Evolutionary conservation across 2,113 vertebrate genomes (phyloP), one percentile per base, ranked within the genome.

Genomic region (Melanerpes formicivorus): DNA sequence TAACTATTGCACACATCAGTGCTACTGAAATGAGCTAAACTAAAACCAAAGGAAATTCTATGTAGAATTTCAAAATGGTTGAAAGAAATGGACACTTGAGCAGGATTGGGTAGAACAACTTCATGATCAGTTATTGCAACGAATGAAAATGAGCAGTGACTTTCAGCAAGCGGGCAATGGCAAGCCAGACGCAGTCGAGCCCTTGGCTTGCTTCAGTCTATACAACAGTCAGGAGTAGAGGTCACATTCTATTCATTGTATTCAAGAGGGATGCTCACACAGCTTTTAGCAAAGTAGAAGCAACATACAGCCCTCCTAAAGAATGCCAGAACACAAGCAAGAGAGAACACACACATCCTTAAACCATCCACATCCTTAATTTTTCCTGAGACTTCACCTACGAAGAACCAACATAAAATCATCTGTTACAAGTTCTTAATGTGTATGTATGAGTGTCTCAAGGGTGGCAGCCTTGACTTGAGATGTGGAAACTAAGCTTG

Each of bases 221-320:
- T 48, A 76, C 32, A 72, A 27, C 4, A n/a, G 21, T 22, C 60
- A n/a, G 40, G 44, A 91, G 40, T n/a, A 91, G 30, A 63, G 76
- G 60, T 27, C 52, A 32, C 0, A 0, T 83, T 77, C 75, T 59
- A 55, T 37, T 44, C 17, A 8, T 3, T 1, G 1, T n/a, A 50
- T 46, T 90, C 79, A 83, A 46, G 19, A 83, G 40, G 9, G 16
- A 66, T 59, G 32, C 18, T 76, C 55, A 80, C 46, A 42, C 23
- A 67, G 30, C 27, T 84, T 81, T 80, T 55, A 73, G 29, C 23
- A 40, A 87, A 87, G 30, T 12, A 74, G 70, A 84, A 92, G 34
- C 18, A 80, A 72, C 3, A 1, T 11, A 72, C 21, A 65, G 42
- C 40, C 29, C 66, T 69, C 63, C 72, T 54, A 92, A 90, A 78